Conservation (phyloP, 2,113 vertebrate genomes). For the Entomyzon cyanotis region DNA sequence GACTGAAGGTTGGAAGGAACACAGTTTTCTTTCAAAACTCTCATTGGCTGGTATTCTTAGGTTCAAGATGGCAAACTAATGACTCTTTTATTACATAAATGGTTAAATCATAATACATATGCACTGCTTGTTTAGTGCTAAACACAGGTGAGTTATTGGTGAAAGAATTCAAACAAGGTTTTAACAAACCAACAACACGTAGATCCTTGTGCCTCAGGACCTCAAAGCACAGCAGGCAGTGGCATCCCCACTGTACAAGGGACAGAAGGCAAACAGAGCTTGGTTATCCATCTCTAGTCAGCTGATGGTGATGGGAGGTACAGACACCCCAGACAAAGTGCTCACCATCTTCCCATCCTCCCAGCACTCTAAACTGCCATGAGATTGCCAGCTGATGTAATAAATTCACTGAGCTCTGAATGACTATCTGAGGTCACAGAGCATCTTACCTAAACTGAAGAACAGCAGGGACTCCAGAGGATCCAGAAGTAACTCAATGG, state of each 20-base stretch:
- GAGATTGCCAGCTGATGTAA: neutral
- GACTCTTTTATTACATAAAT: neutral
- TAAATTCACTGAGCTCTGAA: neutral
- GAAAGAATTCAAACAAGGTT: neutral
- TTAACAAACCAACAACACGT: accelerated
- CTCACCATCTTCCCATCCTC: neutral
- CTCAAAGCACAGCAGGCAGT: neutral
- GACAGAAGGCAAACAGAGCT: neutral
- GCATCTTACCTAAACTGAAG: neutral
- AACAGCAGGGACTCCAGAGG: neutral
- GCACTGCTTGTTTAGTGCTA: neutral
- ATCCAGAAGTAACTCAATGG: neutral
- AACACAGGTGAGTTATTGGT: neutral
- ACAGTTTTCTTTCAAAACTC: neutral
- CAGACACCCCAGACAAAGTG: neutral
- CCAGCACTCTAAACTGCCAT: neutral
- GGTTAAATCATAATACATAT: neutral
- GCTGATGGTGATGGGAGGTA: neutral
- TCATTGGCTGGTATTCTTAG: neutral
- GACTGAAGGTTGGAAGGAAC: neutral
- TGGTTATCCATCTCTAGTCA: neutral
- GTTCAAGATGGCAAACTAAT: neutral
- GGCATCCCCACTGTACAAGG: neutral
- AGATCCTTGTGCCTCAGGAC: neutral
- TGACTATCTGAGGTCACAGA: neutral